A percentile compares a stretch with the other conserved stretches of the same genome.
phyloP scores from a whole-genome alignment of 2,888 invertebrate genomes.

The Patella caerulea region DNA sequence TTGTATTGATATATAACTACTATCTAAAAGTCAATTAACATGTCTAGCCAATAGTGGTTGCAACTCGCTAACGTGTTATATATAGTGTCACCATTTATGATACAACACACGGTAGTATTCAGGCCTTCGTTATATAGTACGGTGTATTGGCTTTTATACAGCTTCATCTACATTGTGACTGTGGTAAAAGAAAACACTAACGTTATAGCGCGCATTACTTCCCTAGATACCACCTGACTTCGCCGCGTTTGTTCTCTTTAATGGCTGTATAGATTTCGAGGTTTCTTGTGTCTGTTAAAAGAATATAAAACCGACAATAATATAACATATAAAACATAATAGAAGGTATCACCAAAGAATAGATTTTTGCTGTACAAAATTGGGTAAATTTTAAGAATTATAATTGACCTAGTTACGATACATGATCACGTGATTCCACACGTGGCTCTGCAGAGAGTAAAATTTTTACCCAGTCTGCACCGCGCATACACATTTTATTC shows the following conservation, averaged over 20 bases:
- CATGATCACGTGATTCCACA: conserved; percentile 7
- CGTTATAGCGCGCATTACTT: not conserved
- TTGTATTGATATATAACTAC: no score
- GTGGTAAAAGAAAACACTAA: not conserved
- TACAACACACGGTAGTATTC: no score
- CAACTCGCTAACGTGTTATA: no score
- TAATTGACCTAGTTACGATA: not conserved
- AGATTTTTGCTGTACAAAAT: not conserved
- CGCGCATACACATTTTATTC: not conserved
- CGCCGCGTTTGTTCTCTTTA: not conserved
- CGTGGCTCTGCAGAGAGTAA: not conserved
- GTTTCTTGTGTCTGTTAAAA: not conserved
- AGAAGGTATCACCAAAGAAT: not conserved
- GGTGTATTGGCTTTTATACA: no score
- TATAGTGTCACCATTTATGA: no score
- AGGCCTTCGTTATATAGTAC: no score
- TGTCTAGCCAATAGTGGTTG: no score
- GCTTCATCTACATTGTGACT: no score
- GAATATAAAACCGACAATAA: not conserved
- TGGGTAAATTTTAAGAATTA: not conserved
- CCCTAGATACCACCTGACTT: not conserved
- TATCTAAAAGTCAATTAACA: no score
- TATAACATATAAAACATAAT: not conserved
- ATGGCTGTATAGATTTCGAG: not conserved
- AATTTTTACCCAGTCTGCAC: conserved; percentile 11